Conservation (phyloP, 2,888 invertebrate genomes). For the Geotrupes spiniger region DNA sequence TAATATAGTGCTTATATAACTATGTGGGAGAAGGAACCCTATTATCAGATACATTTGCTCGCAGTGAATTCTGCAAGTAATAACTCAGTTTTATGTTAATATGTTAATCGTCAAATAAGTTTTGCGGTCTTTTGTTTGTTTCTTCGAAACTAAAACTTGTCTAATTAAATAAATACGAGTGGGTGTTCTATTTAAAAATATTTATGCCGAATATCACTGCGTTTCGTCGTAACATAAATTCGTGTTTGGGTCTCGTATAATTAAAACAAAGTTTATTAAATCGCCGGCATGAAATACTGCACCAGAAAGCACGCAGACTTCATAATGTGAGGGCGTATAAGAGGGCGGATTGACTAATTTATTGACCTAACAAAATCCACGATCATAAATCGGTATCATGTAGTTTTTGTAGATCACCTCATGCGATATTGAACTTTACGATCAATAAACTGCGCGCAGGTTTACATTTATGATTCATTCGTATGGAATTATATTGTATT, state of each 20-base stretch:
- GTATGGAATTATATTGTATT: conserved; percentile 13
- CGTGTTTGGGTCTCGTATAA: conserved; percentile 7
- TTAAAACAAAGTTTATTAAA: conserved; percentile 13
- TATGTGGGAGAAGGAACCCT: no score
- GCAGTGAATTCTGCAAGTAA: no score
- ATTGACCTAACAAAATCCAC: conserved; percentile 31
- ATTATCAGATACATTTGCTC: no score
- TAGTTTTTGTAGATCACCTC: conserved; percentile 14
- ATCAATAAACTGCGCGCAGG: conserved; percentile 18
- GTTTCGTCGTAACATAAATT: conserved; percentile 2
- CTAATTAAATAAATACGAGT: no score
- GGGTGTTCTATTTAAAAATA: no score
- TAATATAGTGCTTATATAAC: no score
- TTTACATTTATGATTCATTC: conserved; percentile 20
- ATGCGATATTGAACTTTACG: conserved; percentile 18
- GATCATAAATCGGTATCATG: conserved; percentile 21
- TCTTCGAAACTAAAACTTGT: no score
- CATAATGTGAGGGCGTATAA: conserved; percentile 18
- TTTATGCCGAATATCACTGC: neutral
- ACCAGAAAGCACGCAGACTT: conserved; percentile 8
- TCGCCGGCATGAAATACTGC: conserved; percentile 13
- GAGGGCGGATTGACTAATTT: conserved; percentile 34
- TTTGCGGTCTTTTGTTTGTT: no score
- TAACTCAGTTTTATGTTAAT: no score
- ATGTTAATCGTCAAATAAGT: no score